Percentiles rank a stretch among this genome's conserved stretches.
These are phyloP conservation scores for Scaptodrosophila latifasciaeformis DNA, from an alignment of 2,888 invertebrate genomes.

Conservation along the genomic window DNA sequence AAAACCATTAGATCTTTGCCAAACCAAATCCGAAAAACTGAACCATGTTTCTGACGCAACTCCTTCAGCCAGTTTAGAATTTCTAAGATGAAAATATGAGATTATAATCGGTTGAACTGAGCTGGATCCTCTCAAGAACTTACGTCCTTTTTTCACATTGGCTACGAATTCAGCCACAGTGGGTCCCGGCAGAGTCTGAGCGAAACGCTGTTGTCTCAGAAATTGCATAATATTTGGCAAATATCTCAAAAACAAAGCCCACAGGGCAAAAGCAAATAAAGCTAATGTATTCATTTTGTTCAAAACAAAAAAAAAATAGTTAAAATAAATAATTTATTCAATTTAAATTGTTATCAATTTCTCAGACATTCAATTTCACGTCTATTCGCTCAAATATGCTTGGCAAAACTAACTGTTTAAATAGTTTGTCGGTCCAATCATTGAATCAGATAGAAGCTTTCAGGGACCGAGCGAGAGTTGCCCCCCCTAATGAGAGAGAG, in stretches of 20 bases:
- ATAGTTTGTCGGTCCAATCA: too few relatives aligned
- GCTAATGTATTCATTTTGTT: slow-evolving; percentile 50
- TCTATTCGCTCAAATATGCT: neutral
- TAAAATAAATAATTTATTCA: neutral
- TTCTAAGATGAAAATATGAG: slow-evolving; percentile 39
- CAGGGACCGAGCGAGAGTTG: too few relatives aligned
- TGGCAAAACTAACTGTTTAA: neutral
- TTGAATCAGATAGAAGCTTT: too few relatives aligned
- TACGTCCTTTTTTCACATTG: slow-evolving; percentile 70
- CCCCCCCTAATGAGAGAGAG: too few relatives aligned
- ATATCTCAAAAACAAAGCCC: slow-evolving; percentile 60
- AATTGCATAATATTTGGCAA: slow-evolving; percentile 62
- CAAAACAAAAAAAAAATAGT: neutral
- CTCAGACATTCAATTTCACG: neutral
- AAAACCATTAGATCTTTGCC: slow-evolving; percentile 71
- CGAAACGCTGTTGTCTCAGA: slow-evolving; percentile 54
- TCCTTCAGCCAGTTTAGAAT: slow-evolving; percentile 67
- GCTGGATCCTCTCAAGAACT: slow-evolving; percentile 28
- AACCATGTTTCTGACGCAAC: slow-evolving; percentile 59
- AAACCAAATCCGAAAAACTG: slow-evolving; percentile 71
- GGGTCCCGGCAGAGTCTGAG: slow-evolving; percentile 66
- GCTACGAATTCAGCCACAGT: slow-evolving; percentile 60
- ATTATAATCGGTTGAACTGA: neutral
- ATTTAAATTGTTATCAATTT: too few relatives aligned
- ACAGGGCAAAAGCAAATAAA: slow-evolving; percentile 55